phyloP scores from a whole-genome alignment of 2,888 invertebrate species.

The Philaethria dido region DNA sequence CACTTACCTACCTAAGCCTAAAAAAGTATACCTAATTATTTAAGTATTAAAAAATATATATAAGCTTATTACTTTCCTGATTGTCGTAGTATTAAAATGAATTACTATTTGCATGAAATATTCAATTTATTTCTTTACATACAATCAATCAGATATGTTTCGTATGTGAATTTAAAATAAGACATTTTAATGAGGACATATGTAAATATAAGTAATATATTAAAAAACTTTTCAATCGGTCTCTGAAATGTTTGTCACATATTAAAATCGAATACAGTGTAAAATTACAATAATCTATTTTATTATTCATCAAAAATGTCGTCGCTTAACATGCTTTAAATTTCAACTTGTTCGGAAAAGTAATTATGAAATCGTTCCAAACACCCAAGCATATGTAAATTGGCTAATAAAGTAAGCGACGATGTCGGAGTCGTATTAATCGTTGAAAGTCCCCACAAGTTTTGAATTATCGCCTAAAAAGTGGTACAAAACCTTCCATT shows the following conservation, averaged over 20 bases:
- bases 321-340: slow-evolving; percentile 7
- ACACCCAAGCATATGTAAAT: slow-evolving; percentile 25
- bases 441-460: slow-evolving; percentile 39
- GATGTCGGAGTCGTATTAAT: slow-evolving; percentile 25
- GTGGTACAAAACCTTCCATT: slow-evolving; percentile 49
- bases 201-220: background rate
- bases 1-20: too few relatives aligned
- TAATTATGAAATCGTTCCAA: slow-evolving; percentile 20
- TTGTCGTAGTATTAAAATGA: too few relatives aligned
- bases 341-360: slow-evolving; percentile 17
- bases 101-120: too few relatives aligned
- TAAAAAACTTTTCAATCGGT: background rate
- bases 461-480: slow-evolving; percentile 47
- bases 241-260: background rate
- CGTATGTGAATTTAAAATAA: background rate
- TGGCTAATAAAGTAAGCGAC: slow-evolving; percentile 31
- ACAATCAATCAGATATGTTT: too few relatives aligned
- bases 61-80: too few relatives aligned
- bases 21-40: too few relatives aligned
- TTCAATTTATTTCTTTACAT: too few relatives aligned
- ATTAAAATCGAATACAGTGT: background rate
- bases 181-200: background rate
- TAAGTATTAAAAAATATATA: too few relatives aligned
- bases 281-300: background rate
- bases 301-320: background rate